Evolutionary conservation across 2,113 vertebrate genomes (phyloP).

Genomic region (Anser cygnoides): DNA sequence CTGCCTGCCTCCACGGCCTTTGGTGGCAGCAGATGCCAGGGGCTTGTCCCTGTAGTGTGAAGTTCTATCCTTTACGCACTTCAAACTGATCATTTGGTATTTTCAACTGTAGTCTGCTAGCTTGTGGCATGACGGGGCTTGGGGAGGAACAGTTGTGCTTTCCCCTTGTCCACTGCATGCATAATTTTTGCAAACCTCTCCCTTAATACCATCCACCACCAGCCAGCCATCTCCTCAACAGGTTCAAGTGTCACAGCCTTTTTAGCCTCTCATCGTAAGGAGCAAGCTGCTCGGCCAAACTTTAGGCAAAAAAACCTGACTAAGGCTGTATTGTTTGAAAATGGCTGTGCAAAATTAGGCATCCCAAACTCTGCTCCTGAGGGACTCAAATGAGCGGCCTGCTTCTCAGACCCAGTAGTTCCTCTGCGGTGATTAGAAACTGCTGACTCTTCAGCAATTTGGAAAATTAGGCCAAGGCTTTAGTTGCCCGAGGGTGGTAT

Average conservation of each 20-base stretch:
- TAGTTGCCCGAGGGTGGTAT: slow-evolving; percentile 32
- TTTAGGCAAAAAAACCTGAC: background rate
- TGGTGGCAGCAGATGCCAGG: background rate
- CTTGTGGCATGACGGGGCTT: background rate
- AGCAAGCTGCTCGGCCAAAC: background rate
- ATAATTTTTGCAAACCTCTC: background rate
- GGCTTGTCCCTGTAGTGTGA: background rate
- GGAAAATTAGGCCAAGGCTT: slow-evolving; percentile 30
- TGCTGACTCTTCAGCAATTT: slow-evolving; percentile 55
- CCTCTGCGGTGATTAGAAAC: slow-evolving; percentile 18
- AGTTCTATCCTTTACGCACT: background rate
- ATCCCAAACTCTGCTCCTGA: background rate
- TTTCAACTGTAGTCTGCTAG: background rate
- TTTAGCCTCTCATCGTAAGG: background rate
- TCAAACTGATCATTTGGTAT: background rate
- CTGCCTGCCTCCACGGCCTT: background rate
- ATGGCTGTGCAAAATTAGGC: slow-evolving; percentile 6
- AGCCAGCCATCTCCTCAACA: background rate
- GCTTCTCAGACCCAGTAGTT: slow-evolving; percentile 27
- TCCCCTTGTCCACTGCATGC: rapidly evolving
- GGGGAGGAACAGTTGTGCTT: background rate
- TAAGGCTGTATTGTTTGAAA: background rate
- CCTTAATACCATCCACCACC: background rate
- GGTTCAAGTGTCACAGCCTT: background rate
- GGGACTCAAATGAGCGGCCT: background rate